Base-by-base conservation (phyloP, 2,888 invertebrate species). In the Zele albiditarsus region DNA sequence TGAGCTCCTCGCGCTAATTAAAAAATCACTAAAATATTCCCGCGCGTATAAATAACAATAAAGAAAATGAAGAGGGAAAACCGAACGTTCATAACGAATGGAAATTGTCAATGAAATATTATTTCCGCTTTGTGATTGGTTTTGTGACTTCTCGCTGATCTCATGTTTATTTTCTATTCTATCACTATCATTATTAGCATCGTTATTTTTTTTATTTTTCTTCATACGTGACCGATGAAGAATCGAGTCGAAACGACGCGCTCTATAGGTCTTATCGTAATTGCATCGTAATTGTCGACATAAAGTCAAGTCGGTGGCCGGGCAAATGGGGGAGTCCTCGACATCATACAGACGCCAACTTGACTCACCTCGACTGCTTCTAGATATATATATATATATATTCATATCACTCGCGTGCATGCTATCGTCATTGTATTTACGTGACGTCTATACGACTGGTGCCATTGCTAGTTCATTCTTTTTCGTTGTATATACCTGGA, bases 261-360 rank as follows among this genome's bases (percentile, higher is more conserved):
- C 57, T 46, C 46, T 46, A 46, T 46, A 70, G 75, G 78, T 78
- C 79, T 80, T 79, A 81, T 78, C 79, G 77, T 80, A 82, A 82
- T 82, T 81, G 80, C 77, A 77, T 82, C 81, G 75, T 80, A 82
- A 82, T 81, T 80, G 80, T 53, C 72, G 71, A 80, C 76, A 77
- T 77, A 77, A 78, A 79, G 74, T 70, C 69, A 58, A 60, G 70
- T 70, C 46, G 38, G 58, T 70, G 60, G 70, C 58, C 58, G 20
- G 23, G n/a, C n/a, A n/a, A 46, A 46, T 46, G n/a, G 46, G 46
- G 46, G 46, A 46, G 46, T 46, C 46, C 46, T 46, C 62, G 31
- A n/a, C 25, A n/a, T 31, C 27, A 60, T 62, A 27, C 62, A 62
- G 62, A 31, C 62, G 62, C 62, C 62, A 62, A 62, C 28, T 62